Evolutionary conservation across 2,888 invertebrate species (phyloP).

Genomic region (Cryptocephalus primarius): DNA sequence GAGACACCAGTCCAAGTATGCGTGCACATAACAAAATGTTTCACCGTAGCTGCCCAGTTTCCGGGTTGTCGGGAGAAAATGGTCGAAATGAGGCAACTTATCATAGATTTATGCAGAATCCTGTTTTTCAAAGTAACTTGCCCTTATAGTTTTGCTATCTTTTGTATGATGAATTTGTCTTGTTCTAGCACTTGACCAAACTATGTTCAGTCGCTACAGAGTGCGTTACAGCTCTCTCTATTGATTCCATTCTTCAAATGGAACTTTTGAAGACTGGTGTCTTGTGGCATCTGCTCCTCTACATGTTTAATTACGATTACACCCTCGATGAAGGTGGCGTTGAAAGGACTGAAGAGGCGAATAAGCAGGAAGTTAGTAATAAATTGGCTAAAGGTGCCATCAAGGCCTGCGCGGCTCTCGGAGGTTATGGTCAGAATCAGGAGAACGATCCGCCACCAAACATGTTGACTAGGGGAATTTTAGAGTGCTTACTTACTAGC

Average conservation of each 20-base stretch:
- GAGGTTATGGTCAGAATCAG: slow-evolving; percentile 46
- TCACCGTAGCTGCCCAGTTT: slow-evolving; percentile 93
- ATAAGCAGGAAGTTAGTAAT: slow-evolving; percentile 89
- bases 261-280: slow-evolving; percentile 77
- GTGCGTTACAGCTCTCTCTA: slow-evolving; percentile 77
- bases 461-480: slow-evolving; percentile 44
- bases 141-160: not conserved
- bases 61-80: slow-evolving; percentile 79
- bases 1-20: slow-evolving; percentile 87
- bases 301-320: slow-evolving; percentile 91
- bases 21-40: slow-evolving; percentile 81
- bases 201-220: slow-evolving; percentile 82
- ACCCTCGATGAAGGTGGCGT: slow-evolving; percentile 96
- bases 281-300: slow-evolving; percentile 81
- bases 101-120: slow-evolving; percentile 76
- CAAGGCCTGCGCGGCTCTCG: slow-evolving; percentile 71
- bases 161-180: slow-evolving; percentile 1
- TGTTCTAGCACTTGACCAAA: slow-evolving; percentile 63
- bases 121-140: slow-evolving; percentile 67
- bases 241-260: slow-evolving; percentile 77
- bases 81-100: slow-evolving; percentile 76
- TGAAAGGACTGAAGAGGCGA: slow-evolving; percentile 69
- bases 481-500: slow-evolving; percentile 70
- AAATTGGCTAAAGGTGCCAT: slow-evolving; percentile 81
- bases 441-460: slow-evolving; percentile 45